Evolutionary conservation across 1,140 invertebrate species (phyloP), one percentile per base, ranked within the genome.

Genomic region (Plodia interpunctella): DNA sequence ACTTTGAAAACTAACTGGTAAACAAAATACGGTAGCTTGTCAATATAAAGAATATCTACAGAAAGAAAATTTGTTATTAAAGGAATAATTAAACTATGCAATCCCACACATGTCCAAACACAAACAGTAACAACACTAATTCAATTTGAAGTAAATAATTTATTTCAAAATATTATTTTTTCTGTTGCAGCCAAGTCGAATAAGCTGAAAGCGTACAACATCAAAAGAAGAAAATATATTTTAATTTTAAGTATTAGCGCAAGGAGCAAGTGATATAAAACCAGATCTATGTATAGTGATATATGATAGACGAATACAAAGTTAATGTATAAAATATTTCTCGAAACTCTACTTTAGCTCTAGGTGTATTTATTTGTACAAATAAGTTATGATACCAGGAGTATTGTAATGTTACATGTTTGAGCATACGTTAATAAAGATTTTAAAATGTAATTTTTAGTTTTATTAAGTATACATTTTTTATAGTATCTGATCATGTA

Each of bases 131-230:
- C n/a, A n/a, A n/a, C n/a, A n/a, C n/a, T n/a, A n/a, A n/a, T n/a
- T n/a, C n/a, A n/a, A n/a, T n/a, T n/a, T n/a, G n/a, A n/a, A n/a
- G n/a, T n/a, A n/a, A n/a, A n/a, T n/a, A n/a, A n/a, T n/a, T n/a
- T n/a, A n/a, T n/a, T n/a, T n/a, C n/a, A n/a, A n/a, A n/a, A n/a
- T n/a, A n/a, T 11, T 60, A 55, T 69, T 38, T 55, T 66, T 67
- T 70, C 64, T 65, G 54, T 86, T 86, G 59, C 76, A 88, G 85
- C 49, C 80, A 86, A 78, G 78, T 78, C 59, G 85, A 88, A 50
- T 88, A 83, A 75, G 49, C 4, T 30, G 32, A 19, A 49, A 35
- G 25, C 32, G 9, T 52, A 73, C 44, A 59, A 55, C 25, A 67
- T 58, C 50, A n/a, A 49, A 61, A 66, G 17, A 66, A 62, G 59